Evolutionary conservation across 2,888 invertebrate species (phyloP).

Genomic region (Lissonota sp.): DNA sequence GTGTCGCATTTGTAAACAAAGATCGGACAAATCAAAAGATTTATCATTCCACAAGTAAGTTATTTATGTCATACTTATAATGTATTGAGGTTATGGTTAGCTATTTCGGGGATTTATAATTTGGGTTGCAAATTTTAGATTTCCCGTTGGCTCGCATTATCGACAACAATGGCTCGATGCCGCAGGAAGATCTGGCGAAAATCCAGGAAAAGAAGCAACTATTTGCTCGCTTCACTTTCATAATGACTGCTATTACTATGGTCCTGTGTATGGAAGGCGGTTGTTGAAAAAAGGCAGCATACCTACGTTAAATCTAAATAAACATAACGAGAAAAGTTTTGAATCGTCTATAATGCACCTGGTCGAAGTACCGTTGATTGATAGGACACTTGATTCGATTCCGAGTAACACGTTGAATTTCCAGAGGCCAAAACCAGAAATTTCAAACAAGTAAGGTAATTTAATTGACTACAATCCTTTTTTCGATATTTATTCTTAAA

Average conservation of each 20-base stretch:
- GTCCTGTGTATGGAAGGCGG: too few species aligned
- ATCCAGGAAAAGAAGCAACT: neutral
- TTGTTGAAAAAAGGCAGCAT: too few species aligned
- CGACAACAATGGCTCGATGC: too few species aligned
- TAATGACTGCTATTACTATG: too few species aligned
- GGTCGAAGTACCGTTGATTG: neutral
- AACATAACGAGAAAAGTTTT: neutral
- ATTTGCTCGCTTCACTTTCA: neutral
- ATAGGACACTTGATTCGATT: neutral
- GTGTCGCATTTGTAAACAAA: constrained; percentile 1
- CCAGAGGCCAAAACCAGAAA: neutral
- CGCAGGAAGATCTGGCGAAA: too few species aligned
- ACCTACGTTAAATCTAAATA: neutral
- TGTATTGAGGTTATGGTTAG: too few species aligned
- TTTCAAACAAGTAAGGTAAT: neutral
- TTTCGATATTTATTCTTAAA: neutral
- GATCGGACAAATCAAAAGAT: neutral
- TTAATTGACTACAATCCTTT: neutral
- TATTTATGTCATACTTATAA: too few species aligned
- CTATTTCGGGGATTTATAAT: too few species aligned
- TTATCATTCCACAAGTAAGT: too few species aligned
- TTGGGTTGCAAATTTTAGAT: too few species aligned
- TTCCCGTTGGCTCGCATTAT: too few species aligned
- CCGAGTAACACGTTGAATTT: neutral
- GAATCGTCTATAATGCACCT: constrained; percentile 4